phyloP scores from a whole-genome alignment of 2,797 vertebrate genomes.

The Distichodus sexfasciatus region DNA sequence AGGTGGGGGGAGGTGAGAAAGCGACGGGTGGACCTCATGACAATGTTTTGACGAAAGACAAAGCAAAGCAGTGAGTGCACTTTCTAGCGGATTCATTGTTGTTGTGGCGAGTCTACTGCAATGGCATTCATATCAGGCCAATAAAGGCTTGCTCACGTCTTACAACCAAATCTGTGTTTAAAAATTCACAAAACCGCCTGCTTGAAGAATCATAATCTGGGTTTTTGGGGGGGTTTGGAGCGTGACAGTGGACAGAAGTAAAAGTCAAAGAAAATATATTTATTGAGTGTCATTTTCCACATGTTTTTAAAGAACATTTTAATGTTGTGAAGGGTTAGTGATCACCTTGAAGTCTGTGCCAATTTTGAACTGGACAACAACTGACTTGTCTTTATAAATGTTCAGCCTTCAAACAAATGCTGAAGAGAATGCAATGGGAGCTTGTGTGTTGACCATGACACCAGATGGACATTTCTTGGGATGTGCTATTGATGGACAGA shows the following conservation, averaged over 20 bases:
- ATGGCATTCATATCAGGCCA: neutral
- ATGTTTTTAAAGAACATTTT: conserved; percentile 25
- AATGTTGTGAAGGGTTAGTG: neutral
- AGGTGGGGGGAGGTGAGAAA: conserved; percentile 28
- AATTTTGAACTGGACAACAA: conserved; percentile 36
- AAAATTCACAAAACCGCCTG: neutral
- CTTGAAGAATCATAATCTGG: conserved; percentile 3
- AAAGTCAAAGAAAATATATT: neutral
- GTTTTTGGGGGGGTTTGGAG: conserved; percentile 19
- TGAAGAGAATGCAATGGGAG: conserved; percentile 28
- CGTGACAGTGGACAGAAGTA: conserved; percentile 18
- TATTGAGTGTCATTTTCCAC: neutral
- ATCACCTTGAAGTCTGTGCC: conserved; percentile 18
- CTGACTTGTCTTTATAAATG: conserved; percentile 36
- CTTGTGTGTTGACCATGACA: conserved; percentile 39
- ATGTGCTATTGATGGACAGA: conserved; percentile 23
- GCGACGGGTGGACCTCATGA: conserved; percentile 54
- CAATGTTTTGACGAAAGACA: conserved; percentile 63
- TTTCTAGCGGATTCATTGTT: conserved; percentile 11
- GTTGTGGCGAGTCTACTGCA: conserved; percentile 11
- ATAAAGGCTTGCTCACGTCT: conserved; percentile 18
- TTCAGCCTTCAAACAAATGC: conserved; percentile 26
- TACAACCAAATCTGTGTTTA: conserved; percentile 1
- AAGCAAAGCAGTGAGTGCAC: conserved; percentile 46
- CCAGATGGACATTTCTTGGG: conserved; percentile 20